A percentile compares a stretch with the other conserved stretches of the same genome.
Conservation (phyloP, 2,113 vertebrate species). For the Pangasianodon hypophthalmus region DNA sequence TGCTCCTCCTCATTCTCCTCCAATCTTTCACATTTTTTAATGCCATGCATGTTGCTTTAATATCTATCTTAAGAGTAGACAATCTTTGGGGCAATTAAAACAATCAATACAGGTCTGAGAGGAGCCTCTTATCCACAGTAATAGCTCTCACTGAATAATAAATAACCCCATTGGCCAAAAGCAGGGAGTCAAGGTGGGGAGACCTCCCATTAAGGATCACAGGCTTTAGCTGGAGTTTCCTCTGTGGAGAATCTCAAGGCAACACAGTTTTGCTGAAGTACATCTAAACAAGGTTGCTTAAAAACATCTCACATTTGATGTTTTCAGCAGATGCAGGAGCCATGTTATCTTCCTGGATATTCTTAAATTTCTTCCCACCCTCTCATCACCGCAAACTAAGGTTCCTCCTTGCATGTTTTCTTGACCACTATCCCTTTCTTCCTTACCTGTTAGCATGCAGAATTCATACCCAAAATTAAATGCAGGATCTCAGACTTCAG, state of each 20-base stretch:
- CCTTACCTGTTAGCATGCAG: conserved; percentile 40
- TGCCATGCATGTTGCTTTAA: conserved; percentile 68
- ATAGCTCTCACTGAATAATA: conserved; percentile 81
- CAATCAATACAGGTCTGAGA: conserved; percentile 76
- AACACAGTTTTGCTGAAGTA: conserved; percentile 19
- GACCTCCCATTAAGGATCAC: conserved; percentile 59
- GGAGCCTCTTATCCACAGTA: conserved; percentile 78
- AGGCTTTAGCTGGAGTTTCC: conserved; percentile 36
- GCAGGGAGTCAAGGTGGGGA: conserved; percentile 38
- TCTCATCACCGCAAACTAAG: not conserved
- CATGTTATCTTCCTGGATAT: not conserved
- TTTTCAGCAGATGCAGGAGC: not conserved
- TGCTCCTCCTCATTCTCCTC: conserved; percentile 39
- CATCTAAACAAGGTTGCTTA: conserved; percentile 18
- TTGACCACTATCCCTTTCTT: not conserved
- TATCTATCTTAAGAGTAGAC: conserved; percentile 82
- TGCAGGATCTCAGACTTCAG: conserved; percentile 35
- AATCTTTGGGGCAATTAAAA: conserved; percentile 81
- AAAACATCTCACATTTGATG: not conserved
- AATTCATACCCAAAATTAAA: conserved; percentile 45
- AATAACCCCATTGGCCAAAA: conserved; percentile 65
- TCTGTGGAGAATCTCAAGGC: conserved; percentile 20
- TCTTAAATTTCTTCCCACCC: not conserved
- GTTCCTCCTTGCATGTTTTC: conserved; percentile 16
- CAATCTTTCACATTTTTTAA: conserved; percentile 55